Conservation (phyloP, 1,140 invertebrate species). For the Papilio helenus region DNA sequence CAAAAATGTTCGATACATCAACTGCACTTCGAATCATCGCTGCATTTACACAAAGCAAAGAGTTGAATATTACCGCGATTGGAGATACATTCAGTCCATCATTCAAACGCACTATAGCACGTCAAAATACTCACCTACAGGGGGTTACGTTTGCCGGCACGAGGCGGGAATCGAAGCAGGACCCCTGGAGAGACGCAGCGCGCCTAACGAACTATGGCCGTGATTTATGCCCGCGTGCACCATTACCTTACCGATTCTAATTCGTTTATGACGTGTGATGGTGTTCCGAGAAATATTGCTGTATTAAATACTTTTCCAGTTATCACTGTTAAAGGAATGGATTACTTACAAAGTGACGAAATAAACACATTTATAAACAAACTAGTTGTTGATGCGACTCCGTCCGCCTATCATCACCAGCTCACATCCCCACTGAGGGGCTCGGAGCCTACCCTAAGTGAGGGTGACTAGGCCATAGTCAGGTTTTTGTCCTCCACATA, state of each 20-base stretch:
- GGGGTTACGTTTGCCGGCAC: slow-evolving; percentile 70
- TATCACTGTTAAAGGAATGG: not conserved
- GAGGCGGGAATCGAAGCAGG: slow-evolving; percentile 70
- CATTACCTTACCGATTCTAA: slow-evolving; percentile 67
- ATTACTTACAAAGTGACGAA: not conserved
- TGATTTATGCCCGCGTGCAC: slow-evolving; percentile 73
- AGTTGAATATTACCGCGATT: not conserved
- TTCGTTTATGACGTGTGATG: slow-evolving; percentile 76
- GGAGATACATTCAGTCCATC: slow-evolving; percentile 6
- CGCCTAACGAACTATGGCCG: slow-evolving; percentile 76
- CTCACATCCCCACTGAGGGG: no score
- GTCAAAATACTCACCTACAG: slow-evolving; percentile 79
- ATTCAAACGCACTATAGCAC: slow-evolving; percentile 52
- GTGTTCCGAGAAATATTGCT: slow-evolving; percentile 42
- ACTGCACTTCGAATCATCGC: not conserved
- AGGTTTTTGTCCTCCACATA: no score
- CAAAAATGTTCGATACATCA: no score
- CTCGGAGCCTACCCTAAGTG: no score
- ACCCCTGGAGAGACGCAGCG: slow-evolving; percentile 71
- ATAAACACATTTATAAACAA: not conserved
- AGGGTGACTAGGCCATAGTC: no score
- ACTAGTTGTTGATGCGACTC: not conserved
- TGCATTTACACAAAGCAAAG: not conserved
- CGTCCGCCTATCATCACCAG: no score
- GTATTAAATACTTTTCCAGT: slow-evolving; percentile 5